Conservation (phyloP, 2,888 invertebrate species). For the Poecilus cupreus region DNA sequence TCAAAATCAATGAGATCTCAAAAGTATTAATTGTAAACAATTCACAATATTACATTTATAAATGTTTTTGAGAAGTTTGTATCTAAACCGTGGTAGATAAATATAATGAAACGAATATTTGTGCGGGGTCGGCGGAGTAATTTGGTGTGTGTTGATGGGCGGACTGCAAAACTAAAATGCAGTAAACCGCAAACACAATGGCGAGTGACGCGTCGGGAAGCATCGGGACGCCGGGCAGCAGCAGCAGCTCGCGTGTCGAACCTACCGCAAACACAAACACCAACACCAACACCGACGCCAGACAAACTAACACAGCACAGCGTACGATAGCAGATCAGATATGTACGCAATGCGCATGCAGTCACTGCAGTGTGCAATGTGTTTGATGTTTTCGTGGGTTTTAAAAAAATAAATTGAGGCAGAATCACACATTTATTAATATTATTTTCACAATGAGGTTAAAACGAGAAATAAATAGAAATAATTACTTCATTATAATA, state of each 20-base stretch:
- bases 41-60: neutral
- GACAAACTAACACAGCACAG: no score
- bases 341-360: no score
- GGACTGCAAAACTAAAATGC: neutral
- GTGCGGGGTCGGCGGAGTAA: neutral
- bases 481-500: no score
- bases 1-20: no score
- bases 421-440: no score
- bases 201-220: neutral
- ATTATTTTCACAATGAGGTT: no score
- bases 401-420: no score
- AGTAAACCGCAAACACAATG: slow-evolving; percentile 16
- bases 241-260: neutral
- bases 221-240: neutral
- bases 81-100: neutral
- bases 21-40: no score
- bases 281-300: neutral
- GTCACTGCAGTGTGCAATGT: no score
- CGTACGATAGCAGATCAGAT: no score
- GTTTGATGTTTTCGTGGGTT: no score
- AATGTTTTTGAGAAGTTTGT: neutral
- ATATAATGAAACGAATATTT: neutral
- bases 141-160: neutral
- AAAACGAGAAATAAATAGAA: no score
- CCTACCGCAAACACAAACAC: neutral